Conservation (phyloP, 2,113 vertebrate species). For the Nyctereutes procyonoides region DNA sequence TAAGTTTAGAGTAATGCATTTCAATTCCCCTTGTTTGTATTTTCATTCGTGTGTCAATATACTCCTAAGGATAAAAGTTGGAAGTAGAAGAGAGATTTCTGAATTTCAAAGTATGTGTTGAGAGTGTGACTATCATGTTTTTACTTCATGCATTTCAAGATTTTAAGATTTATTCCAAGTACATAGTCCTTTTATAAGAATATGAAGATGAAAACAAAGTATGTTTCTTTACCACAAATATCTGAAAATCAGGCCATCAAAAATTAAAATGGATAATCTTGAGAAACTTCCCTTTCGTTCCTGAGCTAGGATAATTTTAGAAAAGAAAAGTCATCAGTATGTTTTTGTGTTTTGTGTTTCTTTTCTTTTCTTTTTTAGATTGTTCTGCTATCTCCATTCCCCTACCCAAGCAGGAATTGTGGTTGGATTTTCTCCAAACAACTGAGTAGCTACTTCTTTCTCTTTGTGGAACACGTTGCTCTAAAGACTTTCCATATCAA, state of each 20-base stretch:
- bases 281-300: background rate
- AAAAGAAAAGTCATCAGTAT: background rate
- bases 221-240: background rate
- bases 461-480: background rate
- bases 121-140: background rate
- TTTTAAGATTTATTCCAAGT: background rate
- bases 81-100: background rate
- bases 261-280: background rate
- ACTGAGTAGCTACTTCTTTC: background rate
- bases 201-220: background rate
- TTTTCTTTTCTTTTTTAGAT: background rate
- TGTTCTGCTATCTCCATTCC: background rate
- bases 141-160: background rate
- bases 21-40: background rate
- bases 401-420: background rate
- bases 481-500: background rate
- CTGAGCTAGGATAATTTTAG: background rate
- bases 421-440: background rate
- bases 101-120: background rate
- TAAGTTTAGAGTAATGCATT: background rate
- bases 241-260: background rate
- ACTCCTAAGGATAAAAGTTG: background rate
- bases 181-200: background rate
- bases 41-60: background rate
- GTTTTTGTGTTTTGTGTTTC: background rate